Evolutionary conservation across 2,888 invertebrate species (phyloP).

Genomic region (Coremacera marginata): DNA sequence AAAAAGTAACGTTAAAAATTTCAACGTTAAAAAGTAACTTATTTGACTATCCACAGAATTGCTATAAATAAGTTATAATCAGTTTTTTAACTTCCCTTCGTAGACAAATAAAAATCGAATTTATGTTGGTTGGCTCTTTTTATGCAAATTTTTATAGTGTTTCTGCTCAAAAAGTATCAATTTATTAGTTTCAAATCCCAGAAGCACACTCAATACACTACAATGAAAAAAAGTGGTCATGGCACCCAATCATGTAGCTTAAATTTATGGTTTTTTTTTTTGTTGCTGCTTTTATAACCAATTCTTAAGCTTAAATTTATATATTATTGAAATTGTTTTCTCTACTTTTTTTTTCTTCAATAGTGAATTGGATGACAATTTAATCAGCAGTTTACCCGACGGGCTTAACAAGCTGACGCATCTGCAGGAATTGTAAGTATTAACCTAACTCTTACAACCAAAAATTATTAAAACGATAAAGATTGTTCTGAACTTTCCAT

Average conservation of each 20-base stretch:
- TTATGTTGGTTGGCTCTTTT: background rate
- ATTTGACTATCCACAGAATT: no score
- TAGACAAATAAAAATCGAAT: constrained; percentile 13
- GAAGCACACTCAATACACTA: background rate
- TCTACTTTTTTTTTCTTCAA: constrained; percentile 57
- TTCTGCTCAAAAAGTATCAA: background rate
- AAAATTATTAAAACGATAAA: background rate
- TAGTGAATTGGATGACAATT: constrained; percentile 84
- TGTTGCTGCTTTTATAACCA: background rate
- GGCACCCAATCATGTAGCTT: background rate
- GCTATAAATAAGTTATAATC: background rate
- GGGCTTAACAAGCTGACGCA: constrained; percentile 81
- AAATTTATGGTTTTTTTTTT: background rate
- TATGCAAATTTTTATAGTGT: constrained; percentile 1
- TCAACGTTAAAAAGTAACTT: no score
- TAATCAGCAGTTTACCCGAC: constrained; percentile 79
- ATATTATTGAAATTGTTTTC: background rate
- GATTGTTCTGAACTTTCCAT: constrained; percentile 6
- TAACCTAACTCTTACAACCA: background rate
- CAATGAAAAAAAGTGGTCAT: background rate
- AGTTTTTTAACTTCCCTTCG: background rate
- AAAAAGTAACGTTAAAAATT: no score
- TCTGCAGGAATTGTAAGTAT: constrained; percentile 89
- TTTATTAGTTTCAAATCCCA: constrained; percentile 7
- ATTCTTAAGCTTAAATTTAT: background rate